Evolutionary conservation across 2,888 invertebrate genomes (phyloP).

Genomic region (Sicus ferrugineus): DNA sequence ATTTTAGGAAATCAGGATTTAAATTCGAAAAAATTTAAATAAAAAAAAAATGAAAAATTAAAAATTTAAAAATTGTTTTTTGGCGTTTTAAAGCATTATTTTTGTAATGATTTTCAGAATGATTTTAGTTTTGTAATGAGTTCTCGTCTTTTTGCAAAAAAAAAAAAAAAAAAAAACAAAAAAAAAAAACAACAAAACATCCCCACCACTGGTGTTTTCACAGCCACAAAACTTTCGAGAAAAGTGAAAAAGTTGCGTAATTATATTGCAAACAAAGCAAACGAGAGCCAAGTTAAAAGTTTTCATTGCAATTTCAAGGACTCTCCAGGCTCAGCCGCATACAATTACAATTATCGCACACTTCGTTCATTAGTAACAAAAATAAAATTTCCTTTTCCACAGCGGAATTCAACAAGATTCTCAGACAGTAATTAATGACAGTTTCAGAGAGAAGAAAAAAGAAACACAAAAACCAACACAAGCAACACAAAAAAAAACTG

Average conservation of each 20-base stretch:
- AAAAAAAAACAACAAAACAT: no score
- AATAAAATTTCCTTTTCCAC: constrained; percentile 37
- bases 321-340: constrained; percentile 18
- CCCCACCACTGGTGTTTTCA: no score
- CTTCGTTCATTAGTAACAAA: constrained; percentile 39
- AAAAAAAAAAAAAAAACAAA: no score
- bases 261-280: constrained; percentile 13
- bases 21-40: no score
- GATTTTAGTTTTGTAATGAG: no score
- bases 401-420: constrained; percentile 45
- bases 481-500: constrained; percentile 12
- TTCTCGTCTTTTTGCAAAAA: no score
- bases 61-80: no score
- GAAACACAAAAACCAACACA: background rate
- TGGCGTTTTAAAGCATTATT: no score
- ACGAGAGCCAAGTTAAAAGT: background rate
- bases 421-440: constrained; percentile 65
- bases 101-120: no score
- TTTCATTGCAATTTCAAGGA: constrained; percentile 24
- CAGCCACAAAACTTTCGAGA: background rate
- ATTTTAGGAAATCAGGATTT: no score
- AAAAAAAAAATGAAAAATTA: no score
- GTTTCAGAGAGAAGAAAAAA: constrained; percentile 48
- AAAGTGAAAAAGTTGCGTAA: constrained; percentile 20
- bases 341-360: constrained; percentile 16